Base-by-base conservation (phyloP, 2,797 vertebrate genomes). In the Phalanger gymnotis region DNA sequence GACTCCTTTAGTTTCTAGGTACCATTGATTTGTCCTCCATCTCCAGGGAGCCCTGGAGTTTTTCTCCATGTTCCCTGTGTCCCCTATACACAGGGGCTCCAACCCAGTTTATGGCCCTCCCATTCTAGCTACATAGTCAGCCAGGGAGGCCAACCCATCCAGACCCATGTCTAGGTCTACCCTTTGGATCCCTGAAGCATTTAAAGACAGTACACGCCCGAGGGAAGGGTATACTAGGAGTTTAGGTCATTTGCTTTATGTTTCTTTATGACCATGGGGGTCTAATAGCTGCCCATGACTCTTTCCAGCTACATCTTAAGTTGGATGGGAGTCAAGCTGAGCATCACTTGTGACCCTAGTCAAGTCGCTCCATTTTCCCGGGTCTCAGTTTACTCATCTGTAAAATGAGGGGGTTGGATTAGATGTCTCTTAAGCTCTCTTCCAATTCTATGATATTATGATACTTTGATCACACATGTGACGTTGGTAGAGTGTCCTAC, bases 91-190 rank as follows among this genome's bases (percentile, higher is more conserved):
- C 40, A 52, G 31, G 53, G 34, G n/a, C 31, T 27, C 11, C 34
- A 92, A n/a, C 51, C 53, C 47, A 73, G 31, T 30, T 34, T 30
- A 53, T 61, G 73, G 34, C 51, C 90, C 61, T 56, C 16, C 2
- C 57, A 93, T 96, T 92, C 54, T 54, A 92, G 34, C 30, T 92
- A 51, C 58, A 11, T 27, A 25, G 27, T 90, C 54, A 53, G 56
- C 51, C 57, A 54, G 58, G 54, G 51, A 95, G 91, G 3, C 34
- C 54, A 93, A 25, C 56, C 87, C 53, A 14, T 58, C 90, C n/a
- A 52, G 94, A 13, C 90, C 13, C 93, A 92, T 94, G 53, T 87
- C 31, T 95, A 31, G 22, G 56, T 54, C 51, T 96, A 87, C 93
- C 19, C 25, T 40, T 54, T 40, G 54, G 57, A 27, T 0, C 34